Base-by-base conservation (phyloP, 2,888 invertebrate genomes). In the Laothoe populi region DNA sequence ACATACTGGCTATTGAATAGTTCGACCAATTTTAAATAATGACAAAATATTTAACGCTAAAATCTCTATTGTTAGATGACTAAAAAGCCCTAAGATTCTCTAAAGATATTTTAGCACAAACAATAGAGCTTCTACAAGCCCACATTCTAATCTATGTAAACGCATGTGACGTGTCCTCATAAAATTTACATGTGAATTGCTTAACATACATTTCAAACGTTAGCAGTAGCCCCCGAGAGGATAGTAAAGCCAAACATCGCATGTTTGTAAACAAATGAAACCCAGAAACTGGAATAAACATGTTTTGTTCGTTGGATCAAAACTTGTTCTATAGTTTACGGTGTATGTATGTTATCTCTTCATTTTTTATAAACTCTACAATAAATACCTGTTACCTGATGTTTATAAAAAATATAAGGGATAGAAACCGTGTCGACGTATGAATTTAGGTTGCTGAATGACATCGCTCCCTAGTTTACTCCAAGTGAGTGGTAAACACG, bases 241-340 rank as follows among this genome's bases (percentile, higher is more conserved):
- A 49, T 49, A 26, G 26, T 8, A 46, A 4, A 23, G 24, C 24
- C 24, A 24, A 35, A 53, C 35, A 31, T 3, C 8, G 10, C 10
- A 31, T 53, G 35, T 53, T 53, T 53, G 53, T 53, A 53, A 53
- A 53, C 53, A 53, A 49, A n/a, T 16, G 53, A 53, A 21, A 53
- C 31, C 53, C 35, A 53, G 53, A 35, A 35, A 53, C 13, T 10
- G 16, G 31, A 31, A 19, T 53, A 53, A 53, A 35, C 53, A 35
- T 53, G 19, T 53, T 16, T 35, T 53, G 31, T 35, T 35, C n/a
- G 5, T n/a, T 49, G 26, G n/a, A 26, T 4, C 31, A 35, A 35
- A 53, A 35, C 53, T 53, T 53, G 19, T 11, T 53, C 35, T 16
- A 31, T 53, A 31, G 31, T 8, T n/a, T 24, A 19, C 19, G 5